Conservation (phyloP, 2,797 vertebrate genomes). For the Pangasius macronema region DNA sequence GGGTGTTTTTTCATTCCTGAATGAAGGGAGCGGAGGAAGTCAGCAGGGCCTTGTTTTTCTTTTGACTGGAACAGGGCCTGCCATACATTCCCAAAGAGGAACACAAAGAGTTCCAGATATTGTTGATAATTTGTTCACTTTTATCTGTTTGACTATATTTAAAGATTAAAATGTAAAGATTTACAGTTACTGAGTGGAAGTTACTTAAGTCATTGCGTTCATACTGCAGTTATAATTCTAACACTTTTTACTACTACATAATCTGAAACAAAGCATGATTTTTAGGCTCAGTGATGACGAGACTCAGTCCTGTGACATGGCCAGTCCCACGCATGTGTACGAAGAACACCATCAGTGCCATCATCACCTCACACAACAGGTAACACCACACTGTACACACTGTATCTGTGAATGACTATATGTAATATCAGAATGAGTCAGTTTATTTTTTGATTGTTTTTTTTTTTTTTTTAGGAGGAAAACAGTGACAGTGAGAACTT, state of each 20-base stretch:
- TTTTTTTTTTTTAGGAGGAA: slow-evolving; percentile 48
- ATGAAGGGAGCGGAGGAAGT: slow-evolving; percentile 30
- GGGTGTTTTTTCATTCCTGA: slow-evolving; percentile 27
- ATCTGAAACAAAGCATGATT: neutral
- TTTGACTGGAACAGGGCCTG: slow-evolving; percentile 30
- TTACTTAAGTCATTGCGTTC: neutral
- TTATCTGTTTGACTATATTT: neutral
- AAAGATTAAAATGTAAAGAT: neutral
- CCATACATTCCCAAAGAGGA: slow-evolving; percentile 8
- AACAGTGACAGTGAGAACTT: slow-evolving; percentile 54
- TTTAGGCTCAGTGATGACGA: slow-evolving; percentile 19
- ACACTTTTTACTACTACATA: neutral
- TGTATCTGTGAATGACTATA: neutral
- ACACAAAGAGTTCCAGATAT: slow-evolving; percentile 12
- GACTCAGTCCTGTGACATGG: neutral
- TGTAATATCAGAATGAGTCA: neutral
- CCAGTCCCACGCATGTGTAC: neutral
- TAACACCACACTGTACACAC: slow-evolving; percentile 7
- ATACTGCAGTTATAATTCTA: neutral
- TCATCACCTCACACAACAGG: slow-evolving; percentile 45
- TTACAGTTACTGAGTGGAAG: neutral
- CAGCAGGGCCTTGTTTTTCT: slow-evolving; percentile 29
- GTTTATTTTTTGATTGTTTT: neutral
- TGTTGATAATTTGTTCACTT: slow-evolving; percentile 14
- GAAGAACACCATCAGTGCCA: slow-evolving; percentile 19